Percentiles rank a stretch among this genome's conserved stretches.
These are phyloP conservation scores for Nasonovia ribisnigri DNA, from an alignment of 2,888 invertebrate genomes.

Conservation along the genomic window DNA sequence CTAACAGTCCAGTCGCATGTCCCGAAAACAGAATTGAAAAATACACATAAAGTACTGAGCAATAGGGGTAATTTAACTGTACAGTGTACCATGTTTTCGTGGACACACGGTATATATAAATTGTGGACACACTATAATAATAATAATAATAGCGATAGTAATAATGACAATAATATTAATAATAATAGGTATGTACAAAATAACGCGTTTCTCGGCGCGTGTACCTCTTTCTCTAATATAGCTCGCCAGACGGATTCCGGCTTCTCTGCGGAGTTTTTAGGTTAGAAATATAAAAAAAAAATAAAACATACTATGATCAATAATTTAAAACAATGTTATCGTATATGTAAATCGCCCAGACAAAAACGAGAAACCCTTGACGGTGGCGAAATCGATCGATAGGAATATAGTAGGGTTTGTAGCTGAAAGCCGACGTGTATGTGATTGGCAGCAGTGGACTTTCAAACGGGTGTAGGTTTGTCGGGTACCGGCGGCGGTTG, in stretches of 20 bases:
- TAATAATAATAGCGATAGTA: not conserved
- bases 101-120: no score
- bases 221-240: no score
- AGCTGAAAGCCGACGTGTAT: not conserved
- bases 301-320: not conserved
- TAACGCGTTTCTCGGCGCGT: not conserved
- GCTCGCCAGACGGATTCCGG: not conserved
- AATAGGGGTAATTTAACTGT: no score
- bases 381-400: not conserved
- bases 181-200: constrained; percentile 46
- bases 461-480: constrained; percentile 43
- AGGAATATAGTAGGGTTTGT: constrained; percentile 35
- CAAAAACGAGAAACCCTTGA: not conserved
- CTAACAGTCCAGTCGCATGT: no score
- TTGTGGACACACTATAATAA: not conserved
- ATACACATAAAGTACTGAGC: no score
- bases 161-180: constrained; percentile 36
- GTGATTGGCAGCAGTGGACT: not conserved
- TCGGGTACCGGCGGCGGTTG: constrained; percentile 22
- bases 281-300: not conserved
- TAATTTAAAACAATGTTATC: not conserved
- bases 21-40: no score
- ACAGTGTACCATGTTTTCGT: no score
- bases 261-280: not conserved
- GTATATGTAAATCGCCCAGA: not conserved